Base-by-base conservation (phyloP, 2,113 vertebrate species). In the Oenanthe oenanthe region DNA sequence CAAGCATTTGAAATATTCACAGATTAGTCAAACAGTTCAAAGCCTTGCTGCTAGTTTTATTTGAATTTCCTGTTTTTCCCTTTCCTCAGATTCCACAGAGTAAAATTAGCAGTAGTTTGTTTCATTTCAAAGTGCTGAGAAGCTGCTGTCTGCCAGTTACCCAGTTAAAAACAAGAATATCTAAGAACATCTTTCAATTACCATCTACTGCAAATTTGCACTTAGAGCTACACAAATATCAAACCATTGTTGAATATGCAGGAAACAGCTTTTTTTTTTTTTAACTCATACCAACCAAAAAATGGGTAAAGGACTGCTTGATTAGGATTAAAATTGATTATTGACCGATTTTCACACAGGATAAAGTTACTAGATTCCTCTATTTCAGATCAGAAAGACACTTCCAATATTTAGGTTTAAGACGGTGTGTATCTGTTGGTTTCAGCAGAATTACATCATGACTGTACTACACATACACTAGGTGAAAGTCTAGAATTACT, bases 1-100 rank as follows among this genome's bases (percentile, higher is more conserved):
- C 91, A 97, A 73, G 79, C 67, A 92, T 95, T 95, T 92, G 65
- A 96, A 96, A 95, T 93, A 96, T 91, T 92, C 43, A 21, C 45
- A 81, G 29, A 92, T 81, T 66, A 85, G 11, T 92, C 84, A 92
- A 82, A 56, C 4, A 20, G 80, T 89, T 89, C 94, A 95, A 90
- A 88, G 53, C 73, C 42, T 85, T 53, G 24, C 67, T 88, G 24
- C 40, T 83, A 86, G 87, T 77, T 87, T 47, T 62, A 72, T 94
- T 84, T 85, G 75, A 88, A 88, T 70, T 85, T 90, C 71, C 92
- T 86, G 73, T 73, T 97, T 93, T 90, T 77, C 22, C 38, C 22
- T 84, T 88, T 76, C 60, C 51, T 82, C 40, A 62, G 63, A 94
- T 94, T 96, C 89, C 76, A 92, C 32, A 42, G 79, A 89, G 77